A percentile compares a stretch with the other conserved stretches of the same genome.
These are phyloP conservation scores for Tetraodon nigroviridis DNA, from an alignment of 2,113 vertebrate species.

Conservation along the genomic window DNA sequence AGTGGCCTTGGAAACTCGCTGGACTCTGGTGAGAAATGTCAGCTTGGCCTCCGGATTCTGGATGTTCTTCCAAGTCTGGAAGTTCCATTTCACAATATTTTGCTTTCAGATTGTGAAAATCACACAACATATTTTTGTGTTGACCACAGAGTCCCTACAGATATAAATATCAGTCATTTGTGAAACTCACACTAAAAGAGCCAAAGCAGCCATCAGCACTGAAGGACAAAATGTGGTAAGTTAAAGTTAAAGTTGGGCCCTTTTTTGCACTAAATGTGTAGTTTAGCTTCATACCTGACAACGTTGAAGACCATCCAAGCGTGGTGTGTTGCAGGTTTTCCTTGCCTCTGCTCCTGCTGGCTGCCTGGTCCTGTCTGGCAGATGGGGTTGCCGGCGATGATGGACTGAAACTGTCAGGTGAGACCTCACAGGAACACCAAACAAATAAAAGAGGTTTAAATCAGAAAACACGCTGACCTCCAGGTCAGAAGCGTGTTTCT, in stretches of 20 bases:
- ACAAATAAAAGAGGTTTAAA: not conserved
- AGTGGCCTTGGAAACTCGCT: no score
- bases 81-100: constrained; percentile 28
- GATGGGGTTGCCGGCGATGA: constrained; percentile 23
- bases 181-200: not conserved
- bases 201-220: no score
- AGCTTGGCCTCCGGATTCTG: no score
- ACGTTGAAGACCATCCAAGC: no score
- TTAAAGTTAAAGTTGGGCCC: not conserved
- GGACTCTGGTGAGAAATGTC: not conserved
- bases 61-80: not conserved
- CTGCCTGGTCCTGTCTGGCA: constrained; percentile 29
- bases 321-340: constrained; percentile 36
- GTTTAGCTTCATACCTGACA: no score
- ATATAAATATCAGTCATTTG: not conserved
- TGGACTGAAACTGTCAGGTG: constrained; percentile 45
- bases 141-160: not conserved
- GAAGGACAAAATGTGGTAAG: not conserved
- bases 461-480: no score
- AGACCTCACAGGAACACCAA: not conserved
- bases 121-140: not conserved
- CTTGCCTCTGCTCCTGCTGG: constrained; percentile 38
- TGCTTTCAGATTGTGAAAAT: constrained; percentile 5
- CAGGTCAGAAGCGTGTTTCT: no score
- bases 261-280: no score